phyloP scores from a whole-genome alignment of 2,113 vertebrate species.

The Cochlearius cochlearius region DNA sequence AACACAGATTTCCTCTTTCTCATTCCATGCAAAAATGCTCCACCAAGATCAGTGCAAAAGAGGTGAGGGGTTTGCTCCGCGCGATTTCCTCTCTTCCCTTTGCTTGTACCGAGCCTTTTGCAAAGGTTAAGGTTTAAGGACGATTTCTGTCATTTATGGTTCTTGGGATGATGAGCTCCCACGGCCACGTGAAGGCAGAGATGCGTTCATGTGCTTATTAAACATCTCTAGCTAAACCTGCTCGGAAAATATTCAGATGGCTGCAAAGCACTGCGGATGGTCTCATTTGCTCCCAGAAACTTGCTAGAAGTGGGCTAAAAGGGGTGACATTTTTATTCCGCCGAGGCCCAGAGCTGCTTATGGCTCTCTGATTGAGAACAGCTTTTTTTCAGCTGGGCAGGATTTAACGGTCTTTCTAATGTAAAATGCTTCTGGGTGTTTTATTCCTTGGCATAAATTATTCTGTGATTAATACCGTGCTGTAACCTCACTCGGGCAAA shows the following conservation, averaged over 20 bases:
- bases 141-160: fast-evolving
- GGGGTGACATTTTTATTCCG: neutral
- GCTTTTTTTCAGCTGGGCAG: neutral
- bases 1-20: neutral
- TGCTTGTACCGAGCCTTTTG: neutral
- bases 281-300: neutral
- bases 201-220: fast-evolving
- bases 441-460: neutral
- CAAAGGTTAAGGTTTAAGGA: neutral
- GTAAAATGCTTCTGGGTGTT: neutral
- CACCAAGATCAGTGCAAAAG: neutral
- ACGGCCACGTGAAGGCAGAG: neutral
- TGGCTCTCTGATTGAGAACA: neutral
- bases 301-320: neutral
- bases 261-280: neutral
- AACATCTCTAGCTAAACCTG: neutral
- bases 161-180: neutral
- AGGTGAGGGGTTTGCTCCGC: neutral
- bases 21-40: neutral
- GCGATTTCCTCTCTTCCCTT: neutral
- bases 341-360: neutral
- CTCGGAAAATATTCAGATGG: fast-evolving
- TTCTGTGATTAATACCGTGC: neutral
- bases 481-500: neutral
- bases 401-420: neutral